Percentiles rank a stretch among this genome's conserved stretches.
phyloP scores from a whole-genome alignment of 2,888 invertebrate genomes.

The Chrysolina oricalcia region DNA sequence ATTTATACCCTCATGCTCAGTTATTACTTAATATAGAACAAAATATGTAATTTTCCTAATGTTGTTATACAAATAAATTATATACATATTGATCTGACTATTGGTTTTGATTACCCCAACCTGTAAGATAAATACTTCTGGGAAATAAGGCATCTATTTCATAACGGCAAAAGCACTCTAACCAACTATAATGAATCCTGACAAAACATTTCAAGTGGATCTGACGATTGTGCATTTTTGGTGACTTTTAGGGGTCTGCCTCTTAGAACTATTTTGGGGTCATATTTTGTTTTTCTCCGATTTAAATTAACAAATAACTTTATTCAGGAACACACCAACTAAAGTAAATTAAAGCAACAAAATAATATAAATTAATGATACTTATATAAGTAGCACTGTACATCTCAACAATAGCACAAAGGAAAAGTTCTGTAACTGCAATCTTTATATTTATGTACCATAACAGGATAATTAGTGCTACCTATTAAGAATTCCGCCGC shows the following conservation, averaged over 20 bases:
- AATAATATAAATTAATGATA: slow-evolving; percentile 65
- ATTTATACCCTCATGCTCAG: slow-evolving; percentile 63
- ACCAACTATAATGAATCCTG: no score
- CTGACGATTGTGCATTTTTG: no score
- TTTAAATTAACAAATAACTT: slow-evolving; percentile 59
- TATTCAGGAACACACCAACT: slow-evolving; percentile 64
- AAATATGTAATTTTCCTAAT: slow-evolving; percentile 66
- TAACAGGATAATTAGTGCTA: slow-evolving; percentile 20
- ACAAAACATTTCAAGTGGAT: no score
- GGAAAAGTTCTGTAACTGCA: slow-evolving; percentile 42
- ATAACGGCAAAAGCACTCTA: no score
- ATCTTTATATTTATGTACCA: neutral
- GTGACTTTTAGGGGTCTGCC: no score
- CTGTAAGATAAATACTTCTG: neutral
- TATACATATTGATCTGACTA: slow-evolving; percentile 53
- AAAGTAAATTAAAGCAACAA: slow-evolving; percentile 64
- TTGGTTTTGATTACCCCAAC: neutral
- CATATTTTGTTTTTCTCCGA: no score
- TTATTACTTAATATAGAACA: slow-evolving; percentile 61
- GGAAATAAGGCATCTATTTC: no score
- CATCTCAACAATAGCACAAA: slow-evolving; percentile 57
- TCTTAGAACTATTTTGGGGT: no score
- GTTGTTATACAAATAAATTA: slow-evolving; percentile 68
- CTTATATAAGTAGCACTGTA: slow-evolving; percentile 63
- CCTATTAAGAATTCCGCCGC: slow-evolving; percentile 24